Evolutionary conservation across 2,797 vertebrate genomes (phyloP).

Genomic region (Eospalax fontanierii): DNA sequence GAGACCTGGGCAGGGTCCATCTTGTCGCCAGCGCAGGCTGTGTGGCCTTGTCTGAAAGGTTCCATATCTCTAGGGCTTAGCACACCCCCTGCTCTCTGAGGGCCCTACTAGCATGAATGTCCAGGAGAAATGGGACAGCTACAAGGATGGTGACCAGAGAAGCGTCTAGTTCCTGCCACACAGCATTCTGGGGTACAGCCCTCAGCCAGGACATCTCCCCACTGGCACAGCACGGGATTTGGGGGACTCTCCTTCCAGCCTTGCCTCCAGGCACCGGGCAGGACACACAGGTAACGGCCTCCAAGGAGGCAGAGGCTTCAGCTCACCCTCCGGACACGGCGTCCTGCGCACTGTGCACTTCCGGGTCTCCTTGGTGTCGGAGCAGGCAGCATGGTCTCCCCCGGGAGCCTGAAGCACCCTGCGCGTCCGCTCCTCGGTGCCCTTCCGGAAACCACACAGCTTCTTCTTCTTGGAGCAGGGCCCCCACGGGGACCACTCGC

Average conservation of each 20-base stretch:
- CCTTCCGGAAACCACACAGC: constrained; percentile 97
- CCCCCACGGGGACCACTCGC: constrained; percentile 96
- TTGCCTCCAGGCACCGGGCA: no score
- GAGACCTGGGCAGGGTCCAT: neutral
- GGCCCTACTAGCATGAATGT: neutral
- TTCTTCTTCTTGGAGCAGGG: constrained; percentile 96
- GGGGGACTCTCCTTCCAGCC: no score
- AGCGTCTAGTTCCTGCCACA: neutral
- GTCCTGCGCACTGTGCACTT: constrained; percentile 93
- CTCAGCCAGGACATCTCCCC: neutral
- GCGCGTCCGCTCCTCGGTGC: constrained; percentile 93
- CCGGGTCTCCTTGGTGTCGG: constrained; percentile 92
- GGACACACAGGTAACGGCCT: neutral
- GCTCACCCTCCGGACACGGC: constrained; percentile 93
- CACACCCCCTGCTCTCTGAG: neutral
- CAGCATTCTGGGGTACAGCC: neutral
- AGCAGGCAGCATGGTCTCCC: constrained; percentile 90
- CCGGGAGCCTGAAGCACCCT: constrained; percentile 91
- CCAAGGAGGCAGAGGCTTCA: fast-evolving
- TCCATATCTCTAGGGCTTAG: neutral
- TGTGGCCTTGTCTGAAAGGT: neutral
- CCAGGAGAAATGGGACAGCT: constrained; percentile 16
- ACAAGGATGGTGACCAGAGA: neutral
- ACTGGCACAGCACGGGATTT: neutral
- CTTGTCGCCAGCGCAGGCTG: neutral